Evolutionary conservation across 2,113 vertebrate genomes (phyloP), one percentile per base, ranked within the genome.

Genomic region (Danio rerio): DNA sequence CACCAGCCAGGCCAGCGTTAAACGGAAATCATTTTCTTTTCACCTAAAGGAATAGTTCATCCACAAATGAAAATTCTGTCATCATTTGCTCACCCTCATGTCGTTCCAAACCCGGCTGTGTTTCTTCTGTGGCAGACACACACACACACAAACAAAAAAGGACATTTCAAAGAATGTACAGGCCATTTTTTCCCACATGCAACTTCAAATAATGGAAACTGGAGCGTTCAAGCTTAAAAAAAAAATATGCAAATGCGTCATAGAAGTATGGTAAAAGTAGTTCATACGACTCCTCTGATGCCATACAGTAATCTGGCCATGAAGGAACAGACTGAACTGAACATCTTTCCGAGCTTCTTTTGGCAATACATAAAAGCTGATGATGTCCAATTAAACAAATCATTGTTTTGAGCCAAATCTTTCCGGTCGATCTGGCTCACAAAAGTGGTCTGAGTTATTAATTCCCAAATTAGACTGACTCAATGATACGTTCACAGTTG

Each of bases 1-100:
- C 81, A 78, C 74, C 62, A 47, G 83, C 58, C 81, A 65, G 78
- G 43, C 72, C 50, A 59, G 75, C 43, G 58, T 83, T 83, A 70
- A 83, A 83, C 71, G 59, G 62, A 77, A 83, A 81, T 83, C 59
- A 62, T 74, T 65, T 52, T 16, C 47, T 73, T 63, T 77, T 63
- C 59, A 77, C 45, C 69, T 71, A 71, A 71, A 71, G 20, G 49
- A 71, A 71, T 71, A 52, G 47, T 52, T 71, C 18, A 71, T 71
- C 45, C 7, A 50, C 69, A 71, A 71, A 69, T 49, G 9, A 69
- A 69, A 49, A 69, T 69, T 69, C 65, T 69, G 65, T 69, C 65
- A 49, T 71, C 69, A 52, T 71, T 71, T 71, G 20, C 49, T 71
- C 47, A 52, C 45, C 7, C 47, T 31, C 7, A 4, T 71, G 47